These are phyloP conservation scores for Mastacembelus armatus DNA, from an alignment of 2,797 vertebrate species.

Conservation along the genomic window DNA sequence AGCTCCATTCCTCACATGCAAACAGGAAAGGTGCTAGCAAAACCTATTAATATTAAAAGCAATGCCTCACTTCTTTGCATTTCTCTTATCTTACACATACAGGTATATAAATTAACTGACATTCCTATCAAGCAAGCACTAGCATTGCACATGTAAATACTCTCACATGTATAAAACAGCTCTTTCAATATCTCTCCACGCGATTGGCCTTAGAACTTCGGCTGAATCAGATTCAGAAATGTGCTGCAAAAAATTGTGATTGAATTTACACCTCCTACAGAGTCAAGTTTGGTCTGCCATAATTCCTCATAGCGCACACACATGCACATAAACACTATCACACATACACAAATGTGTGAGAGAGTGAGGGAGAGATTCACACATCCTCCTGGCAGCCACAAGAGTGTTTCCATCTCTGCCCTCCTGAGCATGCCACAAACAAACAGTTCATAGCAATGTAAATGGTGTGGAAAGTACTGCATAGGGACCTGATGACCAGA, in stretches of 20 bases:
- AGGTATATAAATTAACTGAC: slow-evolving; percentile 74
- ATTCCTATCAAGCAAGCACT: slow-evolving; percentile 54
- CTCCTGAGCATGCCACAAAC: slow-evolving; percentile 75
- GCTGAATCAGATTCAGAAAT: slow-evolving; percentile 73
- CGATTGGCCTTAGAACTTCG: slow-evolving; percentile 78
- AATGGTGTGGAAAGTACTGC: slow-evolving; percentile 81
- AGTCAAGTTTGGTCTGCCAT: slow-evolving; percentile 79
- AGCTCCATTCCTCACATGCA: slow-evolving; percentile 51
- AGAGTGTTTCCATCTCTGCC: slow-evolving; percentile 73
- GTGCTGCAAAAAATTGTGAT: slow-evolving; percentile 70
- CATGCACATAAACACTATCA: slow-evolving; percentile 20
- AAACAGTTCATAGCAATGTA: slow-evolving; percentile 81
- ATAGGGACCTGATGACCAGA: slow-evolving; percentile 77
- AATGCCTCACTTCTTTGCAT: slow-evolving; percentile 62
- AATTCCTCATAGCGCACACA: slow-evolving; percentile 62
- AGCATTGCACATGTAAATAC: slow-evolving; percentile 58
- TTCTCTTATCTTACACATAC: slow-evolving; percentile 75
- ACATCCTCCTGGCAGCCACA: slow-evolving; percentile 69
- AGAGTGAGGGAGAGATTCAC: slow-evolving; percentile 52
- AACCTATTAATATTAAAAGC: slow-evolving; percentile 71
- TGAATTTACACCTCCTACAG: slow-evolving; percentile 85
- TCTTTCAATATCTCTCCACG: slow-evolving; percentile 70
- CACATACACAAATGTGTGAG: slow-evolving; percentile 8
- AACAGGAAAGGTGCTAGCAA: slow-evolving; percentile 53
- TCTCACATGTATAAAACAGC: slow-evolving; percentile 66